Evolutionary conservation across 2,888 invertebrate genomes (phyloP).

Genomic region (Gymnocheta viridis): DNA sequence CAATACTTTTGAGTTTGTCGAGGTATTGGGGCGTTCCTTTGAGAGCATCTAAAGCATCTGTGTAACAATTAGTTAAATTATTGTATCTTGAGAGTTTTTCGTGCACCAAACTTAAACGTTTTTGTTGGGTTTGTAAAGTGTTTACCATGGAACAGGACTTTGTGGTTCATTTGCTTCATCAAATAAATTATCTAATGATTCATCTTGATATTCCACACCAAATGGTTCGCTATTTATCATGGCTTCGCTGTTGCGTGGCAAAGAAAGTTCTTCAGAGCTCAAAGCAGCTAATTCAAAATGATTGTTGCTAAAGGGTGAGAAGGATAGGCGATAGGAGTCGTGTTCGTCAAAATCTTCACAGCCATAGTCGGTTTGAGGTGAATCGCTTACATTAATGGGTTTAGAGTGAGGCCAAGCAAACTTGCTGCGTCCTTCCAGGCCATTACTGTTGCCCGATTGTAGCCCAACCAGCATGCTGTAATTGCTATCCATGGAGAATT

Average conservation of each 20-base stretch:
- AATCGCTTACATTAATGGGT: constrained; percentile 71
- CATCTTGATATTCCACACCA: constrained; percentile 75
- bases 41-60: constrained; percentile 1
- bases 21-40: constrained; percentile 72
- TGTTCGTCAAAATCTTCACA: constrained; percentile 71
- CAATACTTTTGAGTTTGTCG: constrained; percentile 73
- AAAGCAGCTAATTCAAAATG: constrained; percentile 68
- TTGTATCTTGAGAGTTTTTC: constrained; percentile 67
- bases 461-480: constrained; percentile 79
- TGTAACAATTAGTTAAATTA: not conserved
- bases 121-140: constrained; percentile 74
- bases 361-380: constrained; percentile 76
- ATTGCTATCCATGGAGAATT: constrained; percentile 77
- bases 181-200: constrained; percentile 77
- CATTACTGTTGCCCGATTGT: constrained; percentile 76
- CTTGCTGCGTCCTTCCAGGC: constrained; percentile 76
- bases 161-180: constrained; percentile 27
- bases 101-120: constrained; percentile 72
- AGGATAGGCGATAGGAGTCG: constrained; percentile 74
- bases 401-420: constrained; percentile 76
- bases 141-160: constrained; percentile 67
- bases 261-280: constrained; percentile 51
- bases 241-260: constrained; percentile 51
- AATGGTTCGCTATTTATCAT: constrained; percentile 73
- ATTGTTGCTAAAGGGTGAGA: constrained; percentile 73